Percentiles rank a stretch among this genome's conserved stretches.
Evolutionary conservation across 2,113 vertebrate species (phyloP).

Genomic region (Erythrolamprus reginae): DNA sequence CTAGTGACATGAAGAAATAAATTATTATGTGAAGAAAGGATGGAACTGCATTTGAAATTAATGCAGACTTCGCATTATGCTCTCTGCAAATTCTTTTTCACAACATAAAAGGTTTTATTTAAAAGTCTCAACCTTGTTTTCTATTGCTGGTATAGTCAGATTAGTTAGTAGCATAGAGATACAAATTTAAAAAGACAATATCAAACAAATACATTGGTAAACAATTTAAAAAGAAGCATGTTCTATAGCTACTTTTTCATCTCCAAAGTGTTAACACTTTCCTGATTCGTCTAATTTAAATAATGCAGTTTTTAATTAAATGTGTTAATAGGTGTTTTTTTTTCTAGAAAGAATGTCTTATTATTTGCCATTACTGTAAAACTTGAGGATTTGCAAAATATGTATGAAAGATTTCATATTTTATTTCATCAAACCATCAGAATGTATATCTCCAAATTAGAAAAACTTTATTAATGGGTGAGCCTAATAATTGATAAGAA

Average conservation of each 20-base stretch:
- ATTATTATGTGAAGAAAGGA: conserved; percentile 2
- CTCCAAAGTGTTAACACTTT: conserved; percentile 46
- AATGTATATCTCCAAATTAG: conserved; percentile 13
- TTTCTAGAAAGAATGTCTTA: conserved; percentile 46
- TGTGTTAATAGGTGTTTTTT: conserved; percentile 60
- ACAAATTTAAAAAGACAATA: neutral
- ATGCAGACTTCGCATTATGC: fast-evolving
- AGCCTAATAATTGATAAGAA: conserved; percentile 3
- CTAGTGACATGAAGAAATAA: neutral
- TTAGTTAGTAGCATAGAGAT: neutral
- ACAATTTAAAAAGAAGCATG: conserved; percentile 1
- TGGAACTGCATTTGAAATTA: neutral
- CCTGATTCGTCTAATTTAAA: conserved; percentile 49
- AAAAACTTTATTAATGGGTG: conserved; percentile 28
- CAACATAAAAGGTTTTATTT: neutral
- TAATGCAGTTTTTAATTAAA: conserved; percentile 61
- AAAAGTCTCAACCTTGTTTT: neutral
- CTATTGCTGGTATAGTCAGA: neutral
- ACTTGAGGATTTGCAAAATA: conserved; percentile 5
- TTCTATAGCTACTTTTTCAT: neutral
- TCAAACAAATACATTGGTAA: neutral
- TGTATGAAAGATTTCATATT: conserved; percentile 7
- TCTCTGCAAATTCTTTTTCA: neutral
- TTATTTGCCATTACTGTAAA: conserved; percentile 19
- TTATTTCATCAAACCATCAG: conserved; percentile 15